Base-by-base conservation (phyloP, 2,888 invertebrate species). In the Synanthedon myopaeformis region DNA sequence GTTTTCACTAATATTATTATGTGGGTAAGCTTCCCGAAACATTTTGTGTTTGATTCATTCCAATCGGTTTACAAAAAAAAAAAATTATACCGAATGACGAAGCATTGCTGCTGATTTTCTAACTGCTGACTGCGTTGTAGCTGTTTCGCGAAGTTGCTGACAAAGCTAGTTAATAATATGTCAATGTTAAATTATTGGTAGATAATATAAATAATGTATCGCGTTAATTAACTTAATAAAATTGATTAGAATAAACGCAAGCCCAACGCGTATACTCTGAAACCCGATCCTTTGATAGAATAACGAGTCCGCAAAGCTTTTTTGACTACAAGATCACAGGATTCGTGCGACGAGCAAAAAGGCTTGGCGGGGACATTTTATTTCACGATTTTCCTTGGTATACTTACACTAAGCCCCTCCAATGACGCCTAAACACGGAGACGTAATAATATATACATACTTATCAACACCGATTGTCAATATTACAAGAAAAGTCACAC, bases 261-360 rank as follows among this genome's bases (percentile, higher is more conserved):
- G 35, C 10, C 35, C 35, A 35, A 35, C 10, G 12, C n/a, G 45
- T 14, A 45, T 13, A 45, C 3, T 64, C 63, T 61, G 65, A 60
- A 62, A 63, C 51, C 41, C 55, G 60, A 66, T 61, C 56, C 59
- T 61, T 55, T 61, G 57, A 60, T 59, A 57, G 53, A 58, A 63
- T 57, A 60, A 61, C 56, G 54, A 56, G 58, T 60, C 61, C 55
- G 13, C 6, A n/a, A 62, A 62, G 58, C 60, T 57, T 59, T 59
- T 58, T 52, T 56, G 58, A 56, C 58, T 58, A 57, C 35, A 54
- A 56, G 62, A 61, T 63, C 59, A 61, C 56, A 56, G 55, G 57
- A 58, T 61, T 59, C 54, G 52, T 42, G 45, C 19, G 28, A 53
- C 23, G 19, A 52, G 55, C 49, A 54, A 59, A 60, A 59, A 60